Evolutionary conservation across 2,113 vertebrate species (phyloP).

Genomic region (Ascaphus truei): DNA sequence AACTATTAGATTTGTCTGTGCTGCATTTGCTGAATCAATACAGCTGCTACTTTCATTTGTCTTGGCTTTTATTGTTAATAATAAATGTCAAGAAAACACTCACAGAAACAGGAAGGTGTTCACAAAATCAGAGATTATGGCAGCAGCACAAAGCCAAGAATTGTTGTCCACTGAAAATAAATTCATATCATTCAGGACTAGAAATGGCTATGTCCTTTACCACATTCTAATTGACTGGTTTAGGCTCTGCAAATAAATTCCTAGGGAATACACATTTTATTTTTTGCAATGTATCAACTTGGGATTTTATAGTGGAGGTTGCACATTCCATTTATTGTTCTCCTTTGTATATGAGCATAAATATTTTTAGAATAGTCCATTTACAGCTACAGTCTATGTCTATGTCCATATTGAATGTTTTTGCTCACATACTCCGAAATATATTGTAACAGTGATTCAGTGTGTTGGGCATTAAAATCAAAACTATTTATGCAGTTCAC

Average conservation of each 20-base stretch:
- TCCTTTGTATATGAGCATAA: background rate
- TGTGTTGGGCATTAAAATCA: background rate
- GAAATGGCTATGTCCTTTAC: constrained; percentile 35
- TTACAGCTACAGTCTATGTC: background rate
- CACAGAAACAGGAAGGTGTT: constrained; percentile 36
- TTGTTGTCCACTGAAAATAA: constrained; percentile 26
- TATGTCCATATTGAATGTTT: background rate
- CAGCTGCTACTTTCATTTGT: constrained; percentile 44
- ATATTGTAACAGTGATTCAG: background rate
- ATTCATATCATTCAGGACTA: constrained; percentile 16
- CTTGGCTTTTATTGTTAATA: constrained; percentile 51
- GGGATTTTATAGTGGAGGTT: background rate
- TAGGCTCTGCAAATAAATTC: constrained; percentile 3
- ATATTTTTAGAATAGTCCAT: background rate
- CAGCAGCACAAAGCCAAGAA: constrained; percentile 20
- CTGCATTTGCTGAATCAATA: constrained; percentile 49
- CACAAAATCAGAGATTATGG: constrained; percentile 38
- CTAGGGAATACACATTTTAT: background rate
- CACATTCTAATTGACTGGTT: constrained; percentile 40
- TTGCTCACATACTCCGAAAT: background rate
- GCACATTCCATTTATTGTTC: too few relatives aligned
- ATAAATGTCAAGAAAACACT: constrained; percentile 48
- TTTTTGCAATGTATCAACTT: background rate
- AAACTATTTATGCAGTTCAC: background rate
- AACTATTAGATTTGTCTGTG: constrained; percentile 41